Percentiles rank a stretch among this genome's conserved stretches.
These are phyloP conservation scores for Sitobion miscanthi DNA, from an alignment of 1,140 invertebrate genomes.

Conservation along the genomic window DNA sequence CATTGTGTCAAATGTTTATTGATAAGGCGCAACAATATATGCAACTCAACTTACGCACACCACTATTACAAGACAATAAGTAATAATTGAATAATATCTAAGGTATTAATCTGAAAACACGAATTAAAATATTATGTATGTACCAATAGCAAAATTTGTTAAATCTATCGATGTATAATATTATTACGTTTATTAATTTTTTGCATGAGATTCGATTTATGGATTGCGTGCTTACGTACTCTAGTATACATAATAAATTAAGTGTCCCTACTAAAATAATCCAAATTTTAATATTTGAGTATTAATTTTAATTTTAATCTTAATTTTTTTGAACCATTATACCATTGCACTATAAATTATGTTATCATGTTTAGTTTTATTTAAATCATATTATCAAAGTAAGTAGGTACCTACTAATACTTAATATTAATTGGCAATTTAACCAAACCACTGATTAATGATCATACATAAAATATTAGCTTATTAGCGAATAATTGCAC, in stretches of 20 bases:
- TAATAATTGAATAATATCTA: not conserved
- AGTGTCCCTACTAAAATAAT: not conserved
- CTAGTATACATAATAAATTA: not conserved
- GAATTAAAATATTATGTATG: not conserved
- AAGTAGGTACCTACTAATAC: not conserved
- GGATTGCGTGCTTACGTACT: not conserved
- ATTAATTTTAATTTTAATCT: not conserved
- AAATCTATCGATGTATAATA: not conserved
- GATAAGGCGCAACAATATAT: not conserved
- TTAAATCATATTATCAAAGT: not conserved
- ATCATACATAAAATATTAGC: not conserved
- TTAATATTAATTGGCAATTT: not conserved
- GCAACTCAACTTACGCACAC: constrained; percentile 4
- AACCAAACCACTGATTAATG: not conserved
- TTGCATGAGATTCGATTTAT: not conserved
- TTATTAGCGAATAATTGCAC: not conserved
- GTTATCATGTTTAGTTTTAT: not conserved
- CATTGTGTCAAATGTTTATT: not conserved
- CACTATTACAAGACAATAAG: not conserved
- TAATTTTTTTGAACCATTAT: not conserved
- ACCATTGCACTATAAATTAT: not conserved
- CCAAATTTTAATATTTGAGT: not conserved
- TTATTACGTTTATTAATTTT: not conserved
- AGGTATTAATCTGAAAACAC: no score
- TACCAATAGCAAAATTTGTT: not conserved